phyloP scores from a whole-genome alignment of 2,888 invertebrate genomes.

The Ommatoiulus sabulosus region DNA sequence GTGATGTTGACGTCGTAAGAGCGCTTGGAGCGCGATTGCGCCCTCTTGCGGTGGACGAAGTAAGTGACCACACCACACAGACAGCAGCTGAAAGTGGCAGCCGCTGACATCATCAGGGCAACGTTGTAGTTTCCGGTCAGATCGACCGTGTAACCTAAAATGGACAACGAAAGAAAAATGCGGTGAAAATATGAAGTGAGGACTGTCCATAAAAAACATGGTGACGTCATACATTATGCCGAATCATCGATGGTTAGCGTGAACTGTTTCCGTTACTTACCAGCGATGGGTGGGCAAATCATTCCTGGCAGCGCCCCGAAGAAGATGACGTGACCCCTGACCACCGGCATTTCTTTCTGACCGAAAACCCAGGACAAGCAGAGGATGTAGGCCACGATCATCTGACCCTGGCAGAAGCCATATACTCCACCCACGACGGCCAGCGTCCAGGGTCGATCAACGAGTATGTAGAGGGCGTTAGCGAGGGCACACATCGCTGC shows the following conservation, averaged over 20 bases:
- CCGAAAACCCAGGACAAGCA: slow-evolving; percentile 42
- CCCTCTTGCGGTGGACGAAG: not conserved
- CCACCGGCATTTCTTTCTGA: slow-evolving; percentile 25
- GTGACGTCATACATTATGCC: not conserved
- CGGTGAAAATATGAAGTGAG: not conserved
- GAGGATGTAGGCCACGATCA: not conserved
- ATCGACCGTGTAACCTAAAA: slow-evolving; percentile 34
- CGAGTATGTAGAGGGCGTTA: not conserved
- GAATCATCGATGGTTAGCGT: too few relatives aligned
- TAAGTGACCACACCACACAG: slow-evolving; percentile 27
- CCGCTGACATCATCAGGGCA: not conserved
- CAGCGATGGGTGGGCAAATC: not conserved
- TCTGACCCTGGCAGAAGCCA: slow-evolving; percentile 12
- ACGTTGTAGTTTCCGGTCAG: slow-evolving; percentile 28
- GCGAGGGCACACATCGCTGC: not conserved
- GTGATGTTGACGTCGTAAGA: too few relatives aligned
- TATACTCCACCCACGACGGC: not conserved
- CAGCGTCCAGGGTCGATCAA: not conserved
- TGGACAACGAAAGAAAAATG: not conserved
- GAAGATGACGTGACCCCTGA: slow-evolving; percentile 36
- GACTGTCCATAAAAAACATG: too few relatives aligned
- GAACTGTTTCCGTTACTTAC: slow-evolving; percentile 32
- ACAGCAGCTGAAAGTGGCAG: not conserved
- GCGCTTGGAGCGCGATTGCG: not conserved
- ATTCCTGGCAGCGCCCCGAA: not conserved